Conservation (phyloP, 2,113 vertebrate genomes). For the Hippolais icterina region DNA sequence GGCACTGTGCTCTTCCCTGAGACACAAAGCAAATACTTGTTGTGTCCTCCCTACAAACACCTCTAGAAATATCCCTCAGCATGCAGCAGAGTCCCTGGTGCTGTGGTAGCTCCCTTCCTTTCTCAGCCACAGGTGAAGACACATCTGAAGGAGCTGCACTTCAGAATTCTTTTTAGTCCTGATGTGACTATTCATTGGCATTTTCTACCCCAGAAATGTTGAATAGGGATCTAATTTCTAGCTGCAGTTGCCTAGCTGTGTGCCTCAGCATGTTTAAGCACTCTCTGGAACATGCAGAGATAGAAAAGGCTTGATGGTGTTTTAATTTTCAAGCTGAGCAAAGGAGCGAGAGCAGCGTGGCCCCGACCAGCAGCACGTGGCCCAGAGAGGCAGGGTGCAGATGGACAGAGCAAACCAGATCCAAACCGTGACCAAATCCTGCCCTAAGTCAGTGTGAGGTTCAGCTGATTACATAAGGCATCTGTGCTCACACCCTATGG, state of each 20-base stretch:
- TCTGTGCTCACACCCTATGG: constrained; percentile 29
- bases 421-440: neutral
- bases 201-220: neutral
- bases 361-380: neutral
- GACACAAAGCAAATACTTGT: neutral
- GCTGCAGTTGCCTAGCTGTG: neutral
- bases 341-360: neutral
- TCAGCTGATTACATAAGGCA: constrained; percentile 25
- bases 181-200: neutral
- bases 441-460: neutral
- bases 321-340: neutral
- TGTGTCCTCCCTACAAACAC: neutral
- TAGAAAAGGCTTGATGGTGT: neutral
- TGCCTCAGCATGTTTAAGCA: neutral
- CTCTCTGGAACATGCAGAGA: neutral
- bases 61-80: neutral
- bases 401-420: neutral
- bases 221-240: neutral
- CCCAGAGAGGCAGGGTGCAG: neutral
- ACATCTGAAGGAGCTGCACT: neutral
- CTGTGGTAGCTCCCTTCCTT: neutral
- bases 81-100: neutral
- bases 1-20: neutral
- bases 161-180: neutral
- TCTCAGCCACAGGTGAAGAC: neutral